A percentile compares a stretch with the other conserved stretches of the same genome.
These are phyloP conservation scores for Trachymyrmex septentrionalis DNA, from an alignment of 1,140 invertebrate species.

Conservation along the genomic window DNA sequence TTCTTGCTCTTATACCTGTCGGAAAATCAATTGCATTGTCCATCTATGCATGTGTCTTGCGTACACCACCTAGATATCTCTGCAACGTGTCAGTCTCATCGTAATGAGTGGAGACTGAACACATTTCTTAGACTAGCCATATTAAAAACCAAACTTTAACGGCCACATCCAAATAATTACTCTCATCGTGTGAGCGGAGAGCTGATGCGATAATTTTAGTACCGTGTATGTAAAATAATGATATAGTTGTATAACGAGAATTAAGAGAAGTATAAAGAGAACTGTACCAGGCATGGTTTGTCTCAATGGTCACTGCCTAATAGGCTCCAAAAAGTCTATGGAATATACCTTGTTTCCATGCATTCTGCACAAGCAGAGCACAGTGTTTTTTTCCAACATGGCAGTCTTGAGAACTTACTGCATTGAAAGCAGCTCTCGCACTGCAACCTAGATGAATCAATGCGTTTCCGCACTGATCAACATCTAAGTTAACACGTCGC, in stretches of 20 bases:
- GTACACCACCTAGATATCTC: conserved; percentile 7
- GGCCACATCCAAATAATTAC: conserved; percentile 74
- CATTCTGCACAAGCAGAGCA: conserved; percentile 85
- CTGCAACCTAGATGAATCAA: conserved; percentile 76
- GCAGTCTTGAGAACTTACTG: conserved; percentile 79
- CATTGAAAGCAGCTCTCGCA: conserved; percentile 82
- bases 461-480: conserved; percentile 70
- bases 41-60: not conserved
- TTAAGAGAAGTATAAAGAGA: not conserved
- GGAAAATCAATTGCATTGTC: conserved; percentile 77
- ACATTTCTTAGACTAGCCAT: conserved; percentile 75
- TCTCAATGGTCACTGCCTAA: conserved; percentile 89
- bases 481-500: conserved; percentile 64
- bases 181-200: conserved; percentile 83
- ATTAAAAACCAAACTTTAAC: conserved; percentile 41
- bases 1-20: conserved; percentile 99
- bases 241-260: not conserved
- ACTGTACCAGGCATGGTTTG: conserved; percentile 91
- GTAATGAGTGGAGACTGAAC: conserved; percentile 79
- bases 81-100: conserved; percentile 80
- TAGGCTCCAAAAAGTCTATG: conserved; percentile 90
- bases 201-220: conserved; percentile 71
- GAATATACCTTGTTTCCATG: conserved; percentile 89
- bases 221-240: conserved; percentile 16
- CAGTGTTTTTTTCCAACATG: conserved; percentile 82